Evolutionary conservation across 1,140 invertebrate genomes (phyloP).

Genomic region (Leptinotarsa defecta): DNA sequence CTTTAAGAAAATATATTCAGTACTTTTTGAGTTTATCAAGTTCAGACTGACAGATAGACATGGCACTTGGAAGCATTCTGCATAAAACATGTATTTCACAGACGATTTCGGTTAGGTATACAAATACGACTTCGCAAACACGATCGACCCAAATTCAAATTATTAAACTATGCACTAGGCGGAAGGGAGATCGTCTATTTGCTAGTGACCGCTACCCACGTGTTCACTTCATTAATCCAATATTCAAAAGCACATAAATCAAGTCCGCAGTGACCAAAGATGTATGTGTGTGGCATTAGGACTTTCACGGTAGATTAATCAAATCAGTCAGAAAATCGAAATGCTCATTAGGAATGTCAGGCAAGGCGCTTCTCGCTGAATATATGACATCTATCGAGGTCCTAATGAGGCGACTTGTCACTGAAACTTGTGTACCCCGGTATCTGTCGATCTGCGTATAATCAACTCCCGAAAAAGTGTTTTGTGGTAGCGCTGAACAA

Average conservation of each 20-base stretch:
- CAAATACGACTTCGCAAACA: no score
- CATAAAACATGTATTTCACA: no score
- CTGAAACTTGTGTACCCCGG: background rate
- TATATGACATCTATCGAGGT: background rate
- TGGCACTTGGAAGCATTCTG: no score
- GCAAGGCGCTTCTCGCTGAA: background rate
- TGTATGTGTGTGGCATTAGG: slow-evolving; percentile 5
- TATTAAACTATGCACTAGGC: no score
- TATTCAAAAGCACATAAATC: slow-evolving; percentile 6
- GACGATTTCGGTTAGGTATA: no score
- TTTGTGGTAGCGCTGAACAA: background rate
- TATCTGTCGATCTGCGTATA: slow-evolving; percentile 1
- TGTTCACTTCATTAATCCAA: slow-evolving; percentile 8
- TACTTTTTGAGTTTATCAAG: no score
- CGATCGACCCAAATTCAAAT: no score
- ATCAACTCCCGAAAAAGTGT: slow-evolving; percentile 8
- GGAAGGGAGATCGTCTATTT: no score
- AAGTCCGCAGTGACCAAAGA: slow-evolving; percentile 1
- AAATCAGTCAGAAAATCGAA: slow-evolving; percentile 8
- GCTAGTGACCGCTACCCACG: background rate
- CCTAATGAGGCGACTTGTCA: slow-evolving; percentile 7
- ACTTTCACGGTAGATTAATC: slow-evolving; percentile 6
- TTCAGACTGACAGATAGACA: no score
- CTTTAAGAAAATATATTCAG: no score
- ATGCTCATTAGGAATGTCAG: slow-evolving; percentile 6